Evolutionary conservation across 2,888 invertebrate genomes (phyloP).

Genomic region (Leptinotarsa juncta): DNA sequence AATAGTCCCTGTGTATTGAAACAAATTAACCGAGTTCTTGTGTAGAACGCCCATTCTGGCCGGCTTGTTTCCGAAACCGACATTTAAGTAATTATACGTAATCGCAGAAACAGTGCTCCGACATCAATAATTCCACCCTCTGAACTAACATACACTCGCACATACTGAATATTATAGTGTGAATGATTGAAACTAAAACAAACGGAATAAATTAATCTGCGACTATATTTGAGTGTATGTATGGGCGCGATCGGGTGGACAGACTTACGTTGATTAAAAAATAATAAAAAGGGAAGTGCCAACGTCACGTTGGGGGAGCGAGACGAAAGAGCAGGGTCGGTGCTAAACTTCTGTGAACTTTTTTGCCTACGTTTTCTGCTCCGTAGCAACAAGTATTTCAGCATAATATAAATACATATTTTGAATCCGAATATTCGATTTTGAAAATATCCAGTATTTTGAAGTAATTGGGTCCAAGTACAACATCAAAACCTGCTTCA

Average conservation of each 20-base stretch:
- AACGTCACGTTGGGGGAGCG: conserved; percentile 44
- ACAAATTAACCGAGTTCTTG: not conserved
- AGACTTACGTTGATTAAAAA: conserved; percentile 58
- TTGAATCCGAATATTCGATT: too few species aligned
- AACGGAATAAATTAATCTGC: conserved; percentile 57
- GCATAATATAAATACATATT: too few species aligned
- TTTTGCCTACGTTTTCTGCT: too few species aligned
- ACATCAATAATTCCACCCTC: conserved; percentile 19
- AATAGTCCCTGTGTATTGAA: not conserved
- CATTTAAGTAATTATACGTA: conserved; percentile 35
- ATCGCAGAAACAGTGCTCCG: conserved; percentile 17
- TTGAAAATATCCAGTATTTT: too few species aligned
- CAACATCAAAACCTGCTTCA: too few species aligned
- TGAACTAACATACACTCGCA: conserved; percentile 5
- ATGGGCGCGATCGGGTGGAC: conserved; percentile 42
- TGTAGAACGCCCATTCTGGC: not conserved
- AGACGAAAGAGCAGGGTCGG: conserved; percentile 22
- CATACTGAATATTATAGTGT: conserved; percentile 40
- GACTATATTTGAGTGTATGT: conserved; percentile 37
- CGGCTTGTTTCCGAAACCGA: conserved; percentile 20
- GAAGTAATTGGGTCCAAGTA: too few species aligned
- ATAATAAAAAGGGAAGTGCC: conserved; percentile 58
- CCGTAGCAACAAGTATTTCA: too few species aligned
- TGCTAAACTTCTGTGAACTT: not conserved
- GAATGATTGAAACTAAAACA: conserved; percentile 54